phyloP scores from a whole-genome alignment of 1,140 invertebrate genomes.

The Globodera rostochiensis region DNA sequence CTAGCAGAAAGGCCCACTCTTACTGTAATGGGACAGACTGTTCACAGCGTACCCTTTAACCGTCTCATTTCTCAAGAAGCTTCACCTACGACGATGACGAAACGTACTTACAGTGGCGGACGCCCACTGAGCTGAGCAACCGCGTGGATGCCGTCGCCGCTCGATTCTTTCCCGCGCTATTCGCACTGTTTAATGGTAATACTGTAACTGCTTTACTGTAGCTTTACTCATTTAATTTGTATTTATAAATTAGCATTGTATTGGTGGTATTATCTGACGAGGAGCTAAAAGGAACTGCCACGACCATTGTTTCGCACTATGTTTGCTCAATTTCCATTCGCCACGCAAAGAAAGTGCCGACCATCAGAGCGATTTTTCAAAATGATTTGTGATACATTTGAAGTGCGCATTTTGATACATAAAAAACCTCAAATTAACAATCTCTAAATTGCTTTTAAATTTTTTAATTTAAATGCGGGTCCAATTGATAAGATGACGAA shows the following conservation, averaged over 20 bases:
- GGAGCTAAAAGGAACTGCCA: not conserved
- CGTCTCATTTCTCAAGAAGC: not conserved
- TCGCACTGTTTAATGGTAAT: slow-evolving; percentile 58
- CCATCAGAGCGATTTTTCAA: too few species aligned
- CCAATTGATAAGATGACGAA: too few species aligned
- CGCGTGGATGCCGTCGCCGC: slow-evolving; percentile 59
- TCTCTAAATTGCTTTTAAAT: too few species aligned
- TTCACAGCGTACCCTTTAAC: not conserved
- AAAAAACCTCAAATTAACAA: too few species aligned
- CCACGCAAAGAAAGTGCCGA: too few species aligned
- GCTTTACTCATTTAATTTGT: not conserved
- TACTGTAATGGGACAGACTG: not conserved
- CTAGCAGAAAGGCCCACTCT: not conserved
- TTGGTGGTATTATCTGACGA: slow-evolving; percentile 63
- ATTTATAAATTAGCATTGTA: slow-evolving; percentile 50
- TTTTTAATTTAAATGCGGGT: too few species aligned
- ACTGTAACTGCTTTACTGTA: not conserved
- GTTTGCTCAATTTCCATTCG: too few species aligned
- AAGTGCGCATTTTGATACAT: too few species aligned
- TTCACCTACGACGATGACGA: slow-evolving; percentile 18
- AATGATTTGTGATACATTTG: too few species aligned
- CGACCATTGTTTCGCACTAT: too few species aligned
- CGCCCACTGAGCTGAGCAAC: slow-evolving; percentile 47
- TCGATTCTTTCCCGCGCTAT: slow-evolving; percentile 54
- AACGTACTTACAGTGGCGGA: slow-evolving; percentile 31